phyloP scores from a whole-genome alignment of 2,113 vertebrate genomes.

The Sinocyclocheilus anophthalmus region DNA sequence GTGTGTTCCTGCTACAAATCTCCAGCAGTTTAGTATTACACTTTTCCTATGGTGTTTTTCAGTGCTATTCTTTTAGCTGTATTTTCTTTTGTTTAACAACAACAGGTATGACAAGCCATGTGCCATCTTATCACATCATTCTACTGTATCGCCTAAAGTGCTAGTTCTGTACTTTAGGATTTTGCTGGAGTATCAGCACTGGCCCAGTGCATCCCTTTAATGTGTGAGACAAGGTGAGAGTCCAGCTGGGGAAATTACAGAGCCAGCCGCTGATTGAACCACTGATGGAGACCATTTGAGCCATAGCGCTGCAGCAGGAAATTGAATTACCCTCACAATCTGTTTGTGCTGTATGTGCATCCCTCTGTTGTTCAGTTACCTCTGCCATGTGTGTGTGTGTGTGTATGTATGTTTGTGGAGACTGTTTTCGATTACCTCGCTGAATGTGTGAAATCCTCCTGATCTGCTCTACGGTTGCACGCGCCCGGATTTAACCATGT shows the following conservation, averaged over 20 bases:
- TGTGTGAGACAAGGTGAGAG: slow-evolving; percentile 55
- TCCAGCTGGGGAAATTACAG: slow-evolving; percentile 71
- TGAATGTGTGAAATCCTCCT: slow-evolving; percentile 54
- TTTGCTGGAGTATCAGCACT: slow-evolving; percentile 3
- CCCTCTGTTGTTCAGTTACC: slow-evolving; percentile 38
- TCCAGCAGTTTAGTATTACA: neutral
- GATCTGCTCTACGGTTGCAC: slow-evolving; percentile 32
- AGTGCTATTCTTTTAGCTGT: neutral
- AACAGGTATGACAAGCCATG: neutral
- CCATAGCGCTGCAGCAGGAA: slow-evolving; percentile 64
- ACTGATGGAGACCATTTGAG: slow-evolving; percentile 68
- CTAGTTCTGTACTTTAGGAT: slow-evolving; percentile 23
- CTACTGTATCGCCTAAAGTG: neutral
- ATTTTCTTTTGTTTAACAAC: neutral
- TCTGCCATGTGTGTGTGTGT: slow-evolving; percentile 23
- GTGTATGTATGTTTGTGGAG: slow-evolving; percentile 11
- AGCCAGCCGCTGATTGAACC: slow-evolving; percentile 67
- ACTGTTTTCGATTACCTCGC: slow-evolving; percentile 65
- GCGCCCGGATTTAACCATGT: slow-evolving; percentile 45
- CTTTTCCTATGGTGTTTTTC: neutral
- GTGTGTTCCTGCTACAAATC: neutral
- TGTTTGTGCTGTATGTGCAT: slow-evolving; percentile 49
- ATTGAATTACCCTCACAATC: slow-evolving; percentile 70
- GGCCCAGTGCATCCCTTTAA: slow-evolving; percentile 1
- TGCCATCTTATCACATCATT: neutral